Percentiles rank a stretch among this genome's conserved stretches.
Conservation (phyloP, 2,113 vertebrate species). For the Pelvicachromis taeniatus region DNA sequence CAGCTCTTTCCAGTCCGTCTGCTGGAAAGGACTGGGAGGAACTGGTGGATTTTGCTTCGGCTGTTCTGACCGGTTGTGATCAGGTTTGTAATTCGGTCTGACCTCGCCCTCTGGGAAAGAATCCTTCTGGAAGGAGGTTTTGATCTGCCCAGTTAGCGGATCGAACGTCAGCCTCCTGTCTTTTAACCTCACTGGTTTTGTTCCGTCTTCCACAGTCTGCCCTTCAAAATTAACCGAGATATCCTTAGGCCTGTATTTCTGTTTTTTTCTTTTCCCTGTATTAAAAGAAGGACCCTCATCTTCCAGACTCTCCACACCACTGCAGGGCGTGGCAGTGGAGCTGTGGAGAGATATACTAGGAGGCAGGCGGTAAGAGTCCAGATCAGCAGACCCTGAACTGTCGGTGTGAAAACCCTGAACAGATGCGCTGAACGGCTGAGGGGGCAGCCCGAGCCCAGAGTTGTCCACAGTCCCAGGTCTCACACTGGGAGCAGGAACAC, state of each 20-base stretch:
- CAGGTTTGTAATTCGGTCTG: constrained; percentile 34
- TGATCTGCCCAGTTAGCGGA: constrained; percentile 88
- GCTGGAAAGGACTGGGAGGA: constrained; percentile 84
- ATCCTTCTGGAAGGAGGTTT: constrained; percentile 81
- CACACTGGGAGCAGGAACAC: constrained; percentile 65
- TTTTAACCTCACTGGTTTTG: constrained; percentile 88
- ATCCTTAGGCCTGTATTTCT: constrained; percentile 81
- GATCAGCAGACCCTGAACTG: constrained; percentile 33
- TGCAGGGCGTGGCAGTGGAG: constrained; percentile 59
- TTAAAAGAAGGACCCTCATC: constrained; percentile 72
- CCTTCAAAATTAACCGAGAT: constrained; percentile 75
- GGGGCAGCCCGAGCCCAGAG: constrained; percentile 60
- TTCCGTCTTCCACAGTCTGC: constrained; percentile 72
- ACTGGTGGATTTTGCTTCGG: constrained; percentile 75
- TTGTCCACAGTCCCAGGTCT: constrained; percentile 67
- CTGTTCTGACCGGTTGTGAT: constrained; percentile 77
- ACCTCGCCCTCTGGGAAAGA: constrained; percentile 68
- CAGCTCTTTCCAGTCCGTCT: constrained; percentile 91
- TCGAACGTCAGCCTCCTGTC: constrained; percentile 89
- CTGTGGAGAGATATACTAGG: constrained; percentile 40
- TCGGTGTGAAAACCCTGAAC: constrained; percentile 69
- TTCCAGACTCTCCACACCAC: constrained; percentile 70
- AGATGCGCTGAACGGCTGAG: constrained; percentile 70
- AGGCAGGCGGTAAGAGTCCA: constrained; percentile 60
- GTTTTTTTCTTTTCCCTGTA: constrained; percentile 80